phyloP scores from a whole-genome alignment of 2,797 vertebrate species.

The Morelia viridis region DNA sequence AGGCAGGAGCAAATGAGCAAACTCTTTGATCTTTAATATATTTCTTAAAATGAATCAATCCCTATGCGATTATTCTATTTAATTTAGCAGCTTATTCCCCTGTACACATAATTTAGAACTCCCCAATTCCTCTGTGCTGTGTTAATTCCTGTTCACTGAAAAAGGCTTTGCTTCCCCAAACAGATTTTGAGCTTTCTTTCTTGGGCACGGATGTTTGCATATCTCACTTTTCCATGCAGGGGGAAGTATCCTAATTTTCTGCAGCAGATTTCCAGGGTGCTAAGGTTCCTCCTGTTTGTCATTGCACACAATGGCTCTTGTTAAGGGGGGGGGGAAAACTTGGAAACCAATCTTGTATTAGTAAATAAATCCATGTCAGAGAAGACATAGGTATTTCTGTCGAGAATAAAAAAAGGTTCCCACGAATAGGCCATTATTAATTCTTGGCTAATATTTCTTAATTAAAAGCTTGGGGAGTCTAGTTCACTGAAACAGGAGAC shows the following conservation, averaged over 20 bases:
- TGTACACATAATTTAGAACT: background rate
- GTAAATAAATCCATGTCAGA: background rate
- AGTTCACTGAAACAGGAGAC: background rate
- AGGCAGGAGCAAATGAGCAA: conserved; percentile 23
- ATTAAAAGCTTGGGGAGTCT: background rate
- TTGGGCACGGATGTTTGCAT: background rate
- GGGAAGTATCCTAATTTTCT: background rate
- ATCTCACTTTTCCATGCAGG: background rate
- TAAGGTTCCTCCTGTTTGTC: background rate
- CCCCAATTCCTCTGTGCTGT: conserved; percentile 25
- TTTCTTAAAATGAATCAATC: conserved; percentile 46
- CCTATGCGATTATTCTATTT: background rate
- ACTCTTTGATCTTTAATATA: conserved; percentile 47
- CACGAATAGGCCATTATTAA: background rate
- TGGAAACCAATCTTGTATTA: background rate
- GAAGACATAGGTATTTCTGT: background rate
- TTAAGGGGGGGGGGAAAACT: background rate
- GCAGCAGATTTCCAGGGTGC: background rate
- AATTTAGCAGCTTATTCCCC: background rate
- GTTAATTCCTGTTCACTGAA: background rate
- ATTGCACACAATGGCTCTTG: background rate
- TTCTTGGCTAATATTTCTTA: background rate
- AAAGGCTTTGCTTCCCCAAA: background rate
- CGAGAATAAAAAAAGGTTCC: background rate
- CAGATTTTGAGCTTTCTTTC: background rate